Base-by-base conservation (phyloP, 2,888 invertebrate species). In the Synergus itoensis region DNA sequence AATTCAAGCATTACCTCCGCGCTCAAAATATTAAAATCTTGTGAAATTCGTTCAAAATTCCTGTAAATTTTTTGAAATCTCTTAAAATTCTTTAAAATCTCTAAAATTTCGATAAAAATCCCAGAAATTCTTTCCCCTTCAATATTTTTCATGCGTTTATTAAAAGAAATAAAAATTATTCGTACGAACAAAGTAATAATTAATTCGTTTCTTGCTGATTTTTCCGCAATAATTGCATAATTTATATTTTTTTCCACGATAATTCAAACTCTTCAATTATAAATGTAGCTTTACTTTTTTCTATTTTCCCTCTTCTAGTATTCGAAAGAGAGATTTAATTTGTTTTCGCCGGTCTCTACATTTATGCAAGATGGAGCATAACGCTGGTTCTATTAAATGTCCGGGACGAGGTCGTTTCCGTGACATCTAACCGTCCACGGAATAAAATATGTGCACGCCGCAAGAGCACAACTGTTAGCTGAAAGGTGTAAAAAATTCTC, bases 401-500 rank as follows among this genome's bases (percentile, higher is more conserved):
- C n/a, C 53, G 53, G 53, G 53, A 53, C 53, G n/a, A 53, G 53
- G 53, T 53, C 53, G 53, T 53, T n/a, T n/a, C 53, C 53, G 53
- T 53, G 53, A 53, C 53, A 53, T n/a, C 53, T 53, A 53, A n/a
- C 8, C n/a, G 53, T n/a, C n/a, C 1, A n/a, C n/a, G n/a, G 53
- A 53, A 53, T 53, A 53, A 53, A 53, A 53, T 53, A 53, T 53
- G 2, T 53, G n/a, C 53, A 53, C n/a, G 53, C n/a, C 53, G 0
- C 53, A 16, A 53, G 53, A 16, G 18, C n/a, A 53, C 9, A n/a
- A 53, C 7, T 53, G 53, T 53, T 53, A 53, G n/a, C 53, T n/a
- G n/a, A 7, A n/a, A 53, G n/a, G 16, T 53, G 53, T 53, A 53
- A 53, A 53, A 53, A 53, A 18, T 53, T n/a, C 0, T n/a, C 9